phyloP scores from a whole-genome alignment of 2,888 invertebrate species.

The Perdita meconis region DNA sequence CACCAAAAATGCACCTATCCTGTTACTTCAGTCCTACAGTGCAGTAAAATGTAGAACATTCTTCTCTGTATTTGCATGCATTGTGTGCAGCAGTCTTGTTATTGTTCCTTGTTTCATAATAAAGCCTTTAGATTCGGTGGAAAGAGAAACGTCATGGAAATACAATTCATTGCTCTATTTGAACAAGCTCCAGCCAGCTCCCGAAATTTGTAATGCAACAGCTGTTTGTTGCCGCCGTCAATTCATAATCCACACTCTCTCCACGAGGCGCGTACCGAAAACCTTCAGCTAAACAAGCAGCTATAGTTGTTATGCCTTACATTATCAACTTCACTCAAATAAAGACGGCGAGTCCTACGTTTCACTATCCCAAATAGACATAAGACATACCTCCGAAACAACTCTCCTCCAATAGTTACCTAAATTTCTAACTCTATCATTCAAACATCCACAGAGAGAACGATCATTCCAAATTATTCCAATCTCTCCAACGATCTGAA shows the following conservation, averaged over 20 bases:
- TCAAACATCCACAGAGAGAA: too few species aligned
- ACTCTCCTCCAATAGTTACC: not conserved
- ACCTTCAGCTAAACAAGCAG: slow-evolving; percentile 43
- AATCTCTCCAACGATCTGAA: too few species aligned
- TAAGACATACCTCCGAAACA: not conserved
- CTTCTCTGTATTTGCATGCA: too few species aligned
- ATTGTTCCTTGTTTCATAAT: too few species aligned
- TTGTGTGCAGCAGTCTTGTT: too few species aligned
- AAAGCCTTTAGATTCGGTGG: not conserved
- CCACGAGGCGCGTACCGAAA: slow-evolving; percentile 16
- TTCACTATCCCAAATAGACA: slow-evolving; percentile 1
- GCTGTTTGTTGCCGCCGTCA: slow-evolving; percentile 42
- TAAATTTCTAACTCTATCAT: too few species aligned
- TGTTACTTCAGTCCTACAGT: too few species aligned
- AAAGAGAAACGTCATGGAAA: slow-evolving; percentile 10
- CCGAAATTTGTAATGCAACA: slow-evolving; percentile 14
- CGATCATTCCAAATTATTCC: not conserved
- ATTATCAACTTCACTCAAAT: slow-evolving; percentile 48
- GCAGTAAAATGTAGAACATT: too few species aligned
- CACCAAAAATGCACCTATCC: too few species aligned
- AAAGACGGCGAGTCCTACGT: slow-evolving; percentile 15
- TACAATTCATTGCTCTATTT: slow-evolving; percentile 1
- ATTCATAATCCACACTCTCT: slow-evolving; percentile 46
- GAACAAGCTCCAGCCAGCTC: not conserved
- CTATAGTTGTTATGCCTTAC: slow-evolving; percentile 28